Evolutionary conservation across 2,797 vertebrate species (phyloP).

Genomic region (Artibeus jamaicensis): DNA sequence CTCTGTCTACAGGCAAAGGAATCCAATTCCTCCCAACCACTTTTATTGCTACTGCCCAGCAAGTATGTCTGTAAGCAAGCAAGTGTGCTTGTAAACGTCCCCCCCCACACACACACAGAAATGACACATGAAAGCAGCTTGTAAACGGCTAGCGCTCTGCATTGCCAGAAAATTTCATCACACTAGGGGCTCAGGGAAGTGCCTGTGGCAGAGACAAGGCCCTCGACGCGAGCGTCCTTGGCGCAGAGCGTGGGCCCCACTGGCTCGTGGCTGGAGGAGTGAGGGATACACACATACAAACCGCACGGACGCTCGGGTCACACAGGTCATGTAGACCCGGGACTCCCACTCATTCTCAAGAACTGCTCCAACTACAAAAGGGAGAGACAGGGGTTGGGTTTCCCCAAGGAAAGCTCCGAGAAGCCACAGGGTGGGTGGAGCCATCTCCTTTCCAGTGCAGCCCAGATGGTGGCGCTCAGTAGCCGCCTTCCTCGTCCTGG

Average conservation of each 20-base stretch:
- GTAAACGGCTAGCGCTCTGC: neutral
- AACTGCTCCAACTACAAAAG: neutral
- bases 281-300: neutral
- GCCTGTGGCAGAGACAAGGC: neutral
- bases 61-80: neutral
- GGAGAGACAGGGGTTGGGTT: neutral
- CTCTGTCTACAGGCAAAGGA: neutral
- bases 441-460: constrained; percentile 39
- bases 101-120: neutral
- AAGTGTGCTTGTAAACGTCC: neutral
- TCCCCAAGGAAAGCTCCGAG: neutral
- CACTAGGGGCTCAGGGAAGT: neutral
- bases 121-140: neutral
- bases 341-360: neutral
- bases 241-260: neutral
- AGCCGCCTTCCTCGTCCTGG: neutral
- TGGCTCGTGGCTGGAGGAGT: neutral
- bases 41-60: neutral
- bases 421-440: constrained; percentile 46
- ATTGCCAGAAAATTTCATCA: neutral
- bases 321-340: neutral
- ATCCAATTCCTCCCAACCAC: neutral
- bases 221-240: neutral
- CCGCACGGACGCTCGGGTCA: neutral
- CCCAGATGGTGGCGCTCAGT: constrained; percentile 21